phyloP scores from a whole-genome alignment of 2,113 vertebrate species.

The Hydrolagus affinis region DNA sequence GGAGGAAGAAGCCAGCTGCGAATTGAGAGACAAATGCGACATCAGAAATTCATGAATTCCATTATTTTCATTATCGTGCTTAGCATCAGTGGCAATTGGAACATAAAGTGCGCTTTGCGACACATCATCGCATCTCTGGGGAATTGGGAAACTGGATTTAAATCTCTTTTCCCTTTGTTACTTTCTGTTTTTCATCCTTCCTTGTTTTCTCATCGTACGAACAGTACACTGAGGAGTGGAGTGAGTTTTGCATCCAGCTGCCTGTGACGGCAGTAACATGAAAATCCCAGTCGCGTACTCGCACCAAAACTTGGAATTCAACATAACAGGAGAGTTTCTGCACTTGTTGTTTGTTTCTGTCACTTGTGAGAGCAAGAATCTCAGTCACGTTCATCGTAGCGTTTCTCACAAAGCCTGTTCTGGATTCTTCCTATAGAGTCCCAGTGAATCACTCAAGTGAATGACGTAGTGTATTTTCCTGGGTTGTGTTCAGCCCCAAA shows the following conservation, averaged over 20 bases:
- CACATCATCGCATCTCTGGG: neutral
- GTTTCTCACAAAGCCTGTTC: neutral
- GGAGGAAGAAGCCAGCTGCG: slow-evolving; percentile 49
- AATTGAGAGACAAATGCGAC: slow-evolving; percentile 44
- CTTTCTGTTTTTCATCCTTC: too few relatives aligned
- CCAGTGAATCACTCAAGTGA: neutral
- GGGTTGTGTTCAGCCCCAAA: neutral
- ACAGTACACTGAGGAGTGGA: neutral
- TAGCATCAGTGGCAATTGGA: slow-evolving; percentile 21
- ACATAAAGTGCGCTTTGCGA: neutral
- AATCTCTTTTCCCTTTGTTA: neutral
- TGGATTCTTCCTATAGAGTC: too few relatives aligned
- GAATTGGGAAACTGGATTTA: neutral
- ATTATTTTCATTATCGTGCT: slow-evolving; percentile 39
- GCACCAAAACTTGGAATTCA: neutral
- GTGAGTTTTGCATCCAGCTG: neutral
- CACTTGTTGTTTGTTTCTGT: neutral
- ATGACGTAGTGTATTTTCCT: neutral
- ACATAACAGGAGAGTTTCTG: neutral
- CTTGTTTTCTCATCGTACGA: neutral
- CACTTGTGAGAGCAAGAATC: neutral
- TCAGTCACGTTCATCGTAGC: too few relatives aligned
- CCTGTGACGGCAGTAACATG: slow-evolving; percentile 1
- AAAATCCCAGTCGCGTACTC: neutral
- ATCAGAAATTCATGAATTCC: slow-evolving; percentile 46